These are phyloP conservation scores for Pegoplata infirma DNA, from an alignment of 2,888 invertebrate genomes.

Conservation along the genomic window DNA sequence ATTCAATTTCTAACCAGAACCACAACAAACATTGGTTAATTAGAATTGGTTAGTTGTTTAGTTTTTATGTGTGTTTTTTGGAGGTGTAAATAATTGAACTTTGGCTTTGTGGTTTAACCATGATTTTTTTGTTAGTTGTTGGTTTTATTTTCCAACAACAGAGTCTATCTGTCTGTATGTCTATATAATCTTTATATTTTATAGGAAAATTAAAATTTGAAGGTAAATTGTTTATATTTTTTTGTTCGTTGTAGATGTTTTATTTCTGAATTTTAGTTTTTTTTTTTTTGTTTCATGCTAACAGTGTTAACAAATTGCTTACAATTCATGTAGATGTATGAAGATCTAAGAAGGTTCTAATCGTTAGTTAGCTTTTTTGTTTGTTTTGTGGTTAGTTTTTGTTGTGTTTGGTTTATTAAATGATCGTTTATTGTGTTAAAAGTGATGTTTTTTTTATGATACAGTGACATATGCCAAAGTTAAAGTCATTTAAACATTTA, in stretches of 20 bases:
- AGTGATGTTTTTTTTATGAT: slow-evolving; percentile 63
- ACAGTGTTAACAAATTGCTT: slow-evolving; percentile 52
- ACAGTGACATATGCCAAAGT: slow-evolving; percentile 67
- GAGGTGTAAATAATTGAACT: slow-evolving; percentile 55
- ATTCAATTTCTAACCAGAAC: slow-evolving; percentile 23
- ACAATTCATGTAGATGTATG: slow-evolving; percentile 4
- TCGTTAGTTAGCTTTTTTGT: not conserved
- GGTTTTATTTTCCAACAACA: slow-evolving; percentile 12
- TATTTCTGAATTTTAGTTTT: slow-evolving; percentile 8
- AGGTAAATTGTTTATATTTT: slow-evolving; percentile 51
- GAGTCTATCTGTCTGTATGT: slow-evolving; percentile 14
- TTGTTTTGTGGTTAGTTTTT: not conserved
- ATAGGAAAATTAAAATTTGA: slow-evolving; percentile 57
- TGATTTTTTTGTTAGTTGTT: slow-evolving; percentile 24
- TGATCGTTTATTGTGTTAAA: slow-evolving; percentile 54
- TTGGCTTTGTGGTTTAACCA: slow-evolving; percentile 56
- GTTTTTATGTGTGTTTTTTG: slow-evolving; percentile 19
- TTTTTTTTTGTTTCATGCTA: slow-evolving; percentile 10
- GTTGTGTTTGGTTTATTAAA: slow-evolving; percentile 28
- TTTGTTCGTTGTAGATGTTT: slow-evolving; percentile 40
- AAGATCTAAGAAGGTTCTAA: slow-evolving; percentile 7
- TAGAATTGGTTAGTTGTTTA: too few relatives aligned
- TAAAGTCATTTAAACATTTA: slow-evolving; percentile 66
- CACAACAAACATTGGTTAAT: slow-evolving; percentile 43
- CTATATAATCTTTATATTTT: slow-evolving; percentile 40